Base-by-base conservation (phyloP, 2,888 invertebrate genomes). In the Cephus rjabovi region DNA sequence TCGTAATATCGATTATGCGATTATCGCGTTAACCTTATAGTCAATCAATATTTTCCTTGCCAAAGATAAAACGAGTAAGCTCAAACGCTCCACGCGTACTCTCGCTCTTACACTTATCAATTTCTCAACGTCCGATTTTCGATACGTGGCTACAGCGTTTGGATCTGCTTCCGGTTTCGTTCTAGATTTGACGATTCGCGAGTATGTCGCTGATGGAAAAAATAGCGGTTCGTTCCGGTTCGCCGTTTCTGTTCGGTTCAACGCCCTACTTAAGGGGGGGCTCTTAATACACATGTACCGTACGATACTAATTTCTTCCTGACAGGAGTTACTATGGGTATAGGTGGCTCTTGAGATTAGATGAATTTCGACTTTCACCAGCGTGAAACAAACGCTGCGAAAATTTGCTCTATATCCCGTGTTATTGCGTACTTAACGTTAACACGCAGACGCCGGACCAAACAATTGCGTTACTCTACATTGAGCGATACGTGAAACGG, bases 301-400 rank as follows among this genome's bases (percentile, higher is more conserved):
- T 74, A 34, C n/a, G 12, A 34, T 35, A 35, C 74, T 74, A 74
- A 74, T 74, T 74, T 34, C 35, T 74, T 74, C 35, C 23, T 34
- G 74, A 15, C 74, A 34, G 11, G 6, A 34, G 74, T 74, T 30
- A 33, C 31, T 31, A 31, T 71, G 12, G 31, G 31, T 23, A 6
- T 31, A 71, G 23, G 31, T 71, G 34, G 31, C 71, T 34, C 31
- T 79, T 82, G 78, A 86, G 86, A 79, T 82, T 79, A 77, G 71
- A 76, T 79, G 80, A 84, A 86, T 84, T 80, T 84, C 79, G 78
- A 84, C 83, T 85, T 85, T 85, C 85, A 86, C 85, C 86, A 81
- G 23, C 56, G 23, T 56, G 56, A 56, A 56, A 56, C 23, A 56
- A 56, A 9, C 56, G 56, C 56, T 9, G 23, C 56, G 56, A 56